Evolutionary conservation across 2,113 vertebrate genomes (phyloP).

Genomic region (Polyodon spathula): DNA sequence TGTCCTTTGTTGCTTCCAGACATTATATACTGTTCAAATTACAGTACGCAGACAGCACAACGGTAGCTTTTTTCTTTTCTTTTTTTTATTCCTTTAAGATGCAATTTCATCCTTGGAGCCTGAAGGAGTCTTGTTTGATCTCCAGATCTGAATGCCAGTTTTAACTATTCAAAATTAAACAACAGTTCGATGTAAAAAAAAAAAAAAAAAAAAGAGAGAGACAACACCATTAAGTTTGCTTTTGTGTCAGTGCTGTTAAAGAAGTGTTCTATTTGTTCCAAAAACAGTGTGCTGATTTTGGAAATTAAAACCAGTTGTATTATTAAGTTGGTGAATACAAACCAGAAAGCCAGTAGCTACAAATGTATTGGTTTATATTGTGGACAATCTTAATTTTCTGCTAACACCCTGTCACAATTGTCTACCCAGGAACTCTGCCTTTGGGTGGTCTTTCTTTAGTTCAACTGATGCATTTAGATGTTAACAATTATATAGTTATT

Average conservation of each 20-base stretch:
- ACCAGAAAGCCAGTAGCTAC: too few species aligned
- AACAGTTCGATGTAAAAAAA: too few species aligned
- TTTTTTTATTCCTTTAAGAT: neutral
- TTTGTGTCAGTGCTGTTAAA: neutral
- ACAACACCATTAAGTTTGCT: neutral
- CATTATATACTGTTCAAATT: constrained; percentile 19
- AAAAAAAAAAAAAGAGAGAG: too few species aligned
- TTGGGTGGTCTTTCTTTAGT: too few species aligned
- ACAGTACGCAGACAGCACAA: neutral
- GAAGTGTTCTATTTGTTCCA: neutral
- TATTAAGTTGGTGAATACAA: too few species aligned
- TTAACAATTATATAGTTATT: too few species aligned
- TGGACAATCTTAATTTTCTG: too few species aligned
- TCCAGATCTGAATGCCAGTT: neutral
- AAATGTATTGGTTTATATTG: too few species aligned
- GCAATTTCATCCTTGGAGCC: neutral
- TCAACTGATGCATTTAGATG: too few species aligned
- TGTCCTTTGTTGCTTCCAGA: constrained; percentile 3
- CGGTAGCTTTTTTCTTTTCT: neutral
- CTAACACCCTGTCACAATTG: too few species aligned
- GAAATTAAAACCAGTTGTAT: neutral
- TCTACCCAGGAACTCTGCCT: too few species aligned
- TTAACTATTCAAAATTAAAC: neutral
- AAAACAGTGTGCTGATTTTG: neutral
- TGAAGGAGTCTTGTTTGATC: neutral